Evolutionary conservation across 2,113 vertebrate species (phyloP).

Genomic region (Oenanthe oenanthe): DNA sequence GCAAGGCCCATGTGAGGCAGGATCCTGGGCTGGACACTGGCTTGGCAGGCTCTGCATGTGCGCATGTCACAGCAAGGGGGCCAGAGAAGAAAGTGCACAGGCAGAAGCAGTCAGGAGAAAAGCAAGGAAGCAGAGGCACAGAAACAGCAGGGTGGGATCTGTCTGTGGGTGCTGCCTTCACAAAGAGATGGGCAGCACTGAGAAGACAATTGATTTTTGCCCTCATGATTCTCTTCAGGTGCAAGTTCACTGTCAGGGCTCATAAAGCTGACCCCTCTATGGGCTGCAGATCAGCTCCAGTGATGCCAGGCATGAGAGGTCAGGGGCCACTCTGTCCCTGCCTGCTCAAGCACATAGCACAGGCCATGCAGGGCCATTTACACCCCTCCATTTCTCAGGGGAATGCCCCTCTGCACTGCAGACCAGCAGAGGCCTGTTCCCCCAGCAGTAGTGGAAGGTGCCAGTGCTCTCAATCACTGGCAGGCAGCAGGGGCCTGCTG

Average conservation of each 20-base stretch:
- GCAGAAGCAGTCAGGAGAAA: background rate
- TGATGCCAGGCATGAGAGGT: background rate
- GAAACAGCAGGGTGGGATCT: background rate
- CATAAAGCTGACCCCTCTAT: background rate
- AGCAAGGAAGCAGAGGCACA: background rate
- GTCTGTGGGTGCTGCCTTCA: background rate
- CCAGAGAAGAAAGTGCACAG: background rate
- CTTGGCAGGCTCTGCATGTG: background rate
- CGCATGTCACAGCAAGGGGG: background rate
- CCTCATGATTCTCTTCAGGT: background rate
- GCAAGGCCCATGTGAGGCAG: background rate
- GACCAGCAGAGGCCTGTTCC: background rate
- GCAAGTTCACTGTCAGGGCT: background rate
- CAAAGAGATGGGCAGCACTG: background rate
- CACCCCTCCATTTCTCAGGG: background rate
- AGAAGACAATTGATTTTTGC: background rate
- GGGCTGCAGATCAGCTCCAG: background rate
- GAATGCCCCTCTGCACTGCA: background rate
- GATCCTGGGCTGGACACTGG: background rate
- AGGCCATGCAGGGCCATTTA: fast-evolving
- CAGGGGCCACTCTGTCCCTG: background rate
- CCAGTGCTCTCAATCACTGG: background rate
- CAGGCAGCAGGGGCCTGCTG: background rate
- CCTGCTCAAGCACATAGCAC: background rate
- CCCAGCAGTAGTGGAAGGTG: background rate